Conservation (phyloP, 2,113 vertebrate species). For the Brachypodius melanocephalos region DNA sequence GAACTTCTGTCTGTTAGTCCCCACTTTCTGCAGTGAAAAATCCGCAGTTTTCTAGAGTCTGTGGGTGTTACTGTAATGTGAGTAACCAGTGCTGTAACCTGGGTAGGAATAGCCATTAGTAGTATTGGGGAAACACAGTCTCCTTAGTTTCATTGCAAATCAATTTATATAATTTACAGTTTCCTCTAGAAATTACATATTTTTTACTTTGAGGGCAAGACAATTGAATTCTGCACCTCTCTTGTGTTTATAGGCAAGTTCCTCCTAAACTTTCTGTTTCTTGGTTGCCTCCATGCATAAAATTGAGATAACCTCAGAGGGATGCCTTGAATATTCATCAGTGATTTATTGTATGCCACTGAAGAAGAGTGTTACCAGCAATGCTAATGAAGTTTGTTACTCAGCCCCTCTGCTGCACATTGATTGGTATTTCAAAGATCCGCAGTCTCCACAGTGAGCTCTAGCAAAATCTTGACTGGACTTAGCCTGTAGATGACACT, state of each 20-base stretch:
- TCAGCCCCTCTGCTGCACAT: neutral
- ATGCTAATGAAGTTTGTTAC: conserved; percentile 15
- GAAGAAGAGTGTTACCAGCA: conserved; percentile 4
- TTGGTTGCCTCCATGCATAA: neutral
- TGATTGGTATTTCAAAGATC: neutral
- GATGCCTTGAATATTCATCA: conserved; percentile 19
- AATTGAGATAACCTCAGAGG: conserved; percentile 35
- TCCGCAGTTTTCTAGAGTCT: neutral
- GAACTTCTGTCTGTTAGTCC: neutral
- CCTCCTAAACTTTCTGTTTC: neutral
- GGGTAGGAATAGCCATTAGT: neutral
- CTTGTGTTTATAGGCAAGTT: neutral
- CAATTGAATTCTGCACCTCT: neutral
- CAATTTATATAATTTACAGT: neutral
- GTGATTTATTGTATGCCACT: neutral
- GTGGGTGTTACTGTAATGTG: neutral
- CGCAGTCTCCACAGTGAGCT: neutral
- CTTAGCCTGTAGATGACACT: neutral
- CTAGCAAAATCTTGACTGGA: neutral
- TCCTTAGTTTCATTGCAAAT: neutral
- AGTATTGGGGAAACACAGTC: neutral
- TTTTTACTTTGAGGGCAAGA: neutral
- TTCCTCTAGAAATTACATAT: neutral
- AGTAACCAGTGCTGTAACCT: neutral
- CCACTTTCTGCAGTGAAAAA: neutral